Percentiles rank a stretch among this genome's conserved stretches.
phyloP scores from a whole-genome alignment of 2,113 vertebrate species.

The Cacatua alba region DNA sequence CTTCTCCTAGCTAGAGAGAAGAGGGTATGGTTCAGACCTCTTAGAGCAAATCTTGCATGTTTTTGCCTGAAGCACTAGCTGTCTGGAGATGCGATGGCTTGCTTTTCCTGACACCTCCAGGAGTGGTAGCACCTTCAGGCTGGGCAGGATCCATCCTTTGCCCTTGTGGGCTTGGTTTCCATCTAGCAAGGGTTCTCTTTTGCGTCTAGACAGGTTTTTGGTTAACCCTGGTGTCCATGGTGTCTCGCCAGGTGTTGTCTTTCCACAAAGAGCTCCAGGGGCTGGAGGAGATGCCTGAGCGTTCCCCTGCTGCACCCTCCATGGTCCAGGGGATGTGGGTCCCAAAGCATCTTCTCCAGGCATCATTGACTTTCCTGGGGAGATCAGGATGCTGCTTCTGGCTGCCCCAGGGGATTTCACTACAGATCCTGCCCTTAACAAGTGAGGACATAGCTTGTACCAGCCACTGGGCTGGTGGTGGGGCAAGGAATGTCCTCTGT shows the following conservation, averaged over 20 bases:
- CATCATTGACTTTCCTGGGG: not conserved
- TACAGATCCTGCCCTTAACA: not conserved
- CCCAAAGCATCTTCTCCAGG: not conserved
- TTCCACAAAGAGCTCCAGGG: not conserved
- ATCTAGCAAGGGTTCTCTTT: not conserved
- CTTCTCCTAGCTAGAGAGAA: not conserved
- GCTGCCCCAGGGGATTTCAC: not conserved
- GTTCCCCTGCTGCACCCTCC: not conserved
- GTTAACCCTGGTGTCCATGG: not conserved
- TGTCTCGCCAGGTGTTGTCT: not conserved
- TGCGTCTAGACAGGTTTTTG: not conserved
- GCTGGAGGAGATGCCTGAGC: not conserved
- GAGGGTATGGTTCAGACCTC: not conserved
- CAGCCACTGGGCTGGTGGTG: not conserved
- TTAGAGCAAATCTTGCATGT: fast-evolving
- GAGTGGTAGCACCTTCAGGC: fast-evolving
- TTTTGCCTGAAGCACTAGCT: not conserved
- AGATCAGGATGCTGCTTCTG: not conserved
- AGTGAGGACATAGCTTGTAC: not conserved
- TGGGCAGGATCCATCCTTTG: not conserved
- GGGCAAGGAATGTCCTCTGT: slow-evolving; percentile 10
- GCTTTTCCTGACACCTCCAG: not conserved
- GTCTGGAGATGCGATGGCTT: not conserved
- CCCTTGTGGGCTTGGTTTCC: not conserved
- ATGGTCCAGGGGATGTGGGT: not conserved